Evolutionary conservation across 53 echinoderm and acorn worm genomes (phyloP), one percentile per base, ranked within the genome.

Genomic region (Arbacia lixula): DNA sequence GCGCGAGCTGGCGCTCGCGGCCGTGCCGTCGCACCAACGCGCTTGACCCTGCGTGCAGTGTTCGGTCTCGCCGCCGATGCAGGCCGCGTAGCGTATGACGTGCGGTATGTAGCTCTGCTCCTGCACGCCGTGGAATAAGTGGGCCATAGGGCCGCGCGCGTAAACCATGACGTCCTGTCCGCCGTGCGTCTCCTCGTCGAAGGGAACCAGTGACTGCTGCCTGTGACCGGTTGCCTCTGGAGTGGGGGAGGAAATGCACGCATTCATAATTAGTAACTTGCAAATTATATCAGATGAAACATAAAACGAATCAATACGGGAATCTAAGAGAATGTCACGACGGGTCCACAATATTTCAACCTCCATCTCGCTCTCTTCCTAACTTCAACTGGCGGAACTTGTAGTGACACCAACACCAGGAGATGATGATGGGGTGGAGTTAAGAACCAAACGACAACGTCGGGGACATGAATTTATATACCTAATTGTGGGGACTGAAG

Each of bases 91-190:
- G 36, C 88, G 71, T 36, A 93, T 88, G 11, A 82, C 91, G 69
- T 91, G 94, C 12, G 88, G 82, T 22, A 93, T 88, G 40, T 93
- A 93, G 57, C 68, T 83, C 78, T 93, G 94, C 66, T 93, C 94
- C 49, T 93, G 94, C 12, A 88, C 88, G 4, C 94, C 91, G 55
- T 93, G 94, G 88, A 93, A 83, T 24, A 93, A 83, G 31, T 93
- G 94, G 8, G 94, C 72, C 94, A 93, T 93, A 9, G 94, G 94
- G 6, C 94, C 94, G 40, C 58, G 83, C 19, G 94, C 94, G 63
- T 88, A 93, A 28, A 93, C 87, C 72, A 85, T 85, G 39, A 93
- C 91, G 69, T 93, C 94, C 58, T 93, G 90, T 0, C 94, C 94
- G 22, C 91, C 94, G 41, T 93, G 94, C 11, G 86, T 93, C 62